Base-by-base conservation (phyloP, 1,140 invertebrate genomes). In the Protaetia brevitarsis region DNA sequence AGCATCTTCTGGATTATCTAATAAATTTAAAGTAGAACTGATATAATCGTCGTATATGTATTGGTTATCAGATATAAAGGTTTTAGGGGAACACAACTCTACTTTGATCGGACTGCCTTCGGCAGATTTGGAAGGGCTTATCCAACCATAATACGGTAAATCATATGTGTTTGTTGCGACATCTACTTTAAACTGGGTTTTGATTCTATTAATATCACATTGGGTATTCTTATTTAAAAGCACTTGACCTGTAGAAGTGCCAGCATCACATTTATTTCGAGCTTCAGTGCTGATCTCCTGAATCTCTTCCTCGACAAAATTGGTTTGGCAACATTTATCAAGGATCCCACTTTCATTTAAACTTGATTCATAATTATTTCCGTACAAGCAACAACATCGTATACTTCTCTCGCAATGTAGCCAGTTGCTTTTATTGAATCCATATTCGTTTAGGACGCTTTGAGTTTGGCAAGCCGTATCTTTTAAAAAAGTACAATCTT, bases 301-400 rank as follows among this genome's bases (percentile, higher is more conserved):
- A 13, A 11, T 37, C 34, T 13, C 19, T 51, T n/a, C n/a, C n/a
- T n/a, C n/a, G n/a, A n/a, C n/a, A 4, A n/a, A 59, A 28, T 8
- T 31, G 19, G 57, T 59, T 59, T 59, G 57, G 13, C 57, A 59
- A 10, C 30, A 19, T 27, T 59, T 59, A 27, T 59, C 13, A 3
- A 29, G 27, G 30, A 13, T 2, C 13, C 13, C 57, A 29, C 16
- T 19, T 59, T 59, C 57, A 27, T 29, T 62, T 16, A 31, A 36
- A 19, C 45, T 6, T 16, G 21, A 28, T 56, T 64, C 41, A 30
- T 64, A 64, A 45, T 63, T 63, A 23, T 4, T 37, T 36, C 16
- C 31, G 45, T 63, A 63, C 10, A 10, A 45, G 21, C 61, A 63
- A 63, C 61, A 63, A 27, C 61, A 63, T 11, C 41, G 41, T 23